Conservation (phyloP, 2,113 vertebrate species). For the Nestor notabilis region DNA sequence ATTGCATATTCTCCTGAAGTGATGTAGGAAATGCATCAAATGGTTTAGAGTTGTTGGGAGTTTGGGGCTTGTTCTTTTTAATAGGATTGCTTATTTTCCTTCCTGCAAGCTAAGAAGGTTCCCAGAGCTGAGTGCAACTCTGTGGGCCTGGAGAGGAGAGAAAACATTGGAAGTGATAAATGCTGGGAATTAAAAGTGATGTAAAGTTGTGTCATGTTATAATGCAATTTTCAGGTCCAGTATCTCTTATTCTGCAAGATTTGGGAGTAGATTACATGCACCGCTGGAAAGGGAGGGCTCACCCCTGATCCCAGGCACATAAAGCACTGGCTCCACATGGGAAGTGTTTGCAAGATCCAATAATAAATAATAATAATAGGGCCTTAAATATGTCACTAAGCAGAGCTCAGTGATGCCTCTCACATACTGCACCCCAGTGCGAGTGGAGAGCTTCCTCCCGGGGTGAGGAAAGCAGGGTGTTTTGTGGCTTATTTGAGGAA, state of each 20-base stretch:
- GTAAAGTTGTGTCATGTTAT: background rate
- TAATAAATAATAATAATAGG: slow-evolving; percentile 37
- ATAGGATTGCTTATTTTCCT: background rate
- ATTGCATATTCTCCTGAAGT: background rate
- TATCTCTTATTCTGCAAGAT: background rate
- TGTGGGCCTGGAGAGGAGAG: background rate
- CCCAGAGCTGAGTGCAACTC: background rate
- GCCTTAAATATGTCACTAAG: background rate
- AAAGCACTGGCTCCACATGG: background rate
- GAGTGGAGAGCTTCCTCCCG: fast-evolving
- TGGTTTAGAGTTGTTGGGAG: background rate
- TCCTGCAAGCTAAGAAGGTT: background rate
- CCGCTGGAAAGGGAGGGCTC: background rate
- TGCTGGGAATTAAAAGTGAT: slow-evolving; percentile 22
- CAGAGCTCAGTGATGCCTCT: background rate
- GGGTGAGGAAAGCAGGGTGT: background rate
- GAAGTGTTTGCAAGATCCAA: background rate
- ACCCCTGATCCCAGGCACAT: background rate
- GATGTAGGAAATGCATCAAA: background rate
- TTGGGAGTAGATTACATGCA: background rate
- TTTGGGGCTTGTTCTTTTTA: background rate
- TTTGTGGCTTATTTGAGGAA: background rate
- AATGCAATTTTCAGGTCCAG: background rate
- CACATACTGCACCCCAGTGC: background rate
- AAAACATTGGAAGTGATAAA: background rate